These are phyloP conservation scores for Ichneumoninae sp. DNA, from an alignment of 2,888 invertebrate species.

Conservation along the genomic window DNA sequence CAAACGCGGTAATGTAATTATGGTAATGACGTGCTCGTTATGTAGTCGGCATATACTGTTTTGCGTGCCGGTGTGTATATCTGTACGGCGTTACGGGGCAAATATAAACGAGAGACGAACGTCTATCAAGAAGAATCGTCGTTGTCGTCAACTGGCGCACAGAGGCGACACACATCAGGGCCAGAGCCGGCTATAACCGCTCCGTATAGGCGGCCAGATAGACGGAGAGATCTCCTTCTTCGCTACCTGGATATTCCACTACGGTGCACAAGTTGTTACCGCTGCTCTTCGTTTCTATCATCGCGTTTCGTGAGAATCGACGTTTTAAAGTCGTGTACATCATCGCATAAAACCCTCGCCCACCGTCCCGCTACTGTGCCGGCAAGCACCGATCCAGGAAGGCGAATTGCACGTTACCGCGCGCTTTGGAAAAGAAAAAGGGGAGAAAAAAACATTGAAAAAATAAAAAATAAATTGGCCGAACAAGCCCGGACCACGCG, in stretches of 20 bases:
- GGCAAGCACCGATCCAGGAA: slow-evolving; percentile 36
- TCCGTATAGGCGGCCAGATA: not conserved
- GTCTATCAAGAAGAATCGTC: slow-evolving; percentile 59
- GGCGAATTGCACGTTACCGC: slow-evolving; percentile 64
- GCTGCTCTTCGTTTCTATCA: slow-evolving; percentile 58
- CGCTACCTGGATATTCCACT: slow-evolving; percentile 10
- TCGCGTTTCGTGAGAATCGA: slow-evolving; percentile 72
- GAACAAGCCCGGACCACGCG: slow-evolving; percentile 72
- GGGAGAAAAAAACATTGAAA: slow-evolving; percentile 20
- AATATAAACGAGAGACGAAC: slow-evolving; percentile 35
- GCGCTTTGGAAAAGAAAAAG: slow-evolving; percentile 37
- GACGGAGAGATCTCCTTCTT: slow-evolving; percentile 17
- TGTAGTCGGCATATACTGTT: slow-evolving; percentile 50
- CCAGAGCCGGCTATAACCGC: slow-evolving; percentile 16
- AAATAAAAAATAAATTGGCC: slow-evolving; percentile 65
- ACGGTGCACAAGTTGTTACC: slow-evolving; percentile 45
- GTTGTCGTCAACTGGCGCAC: slow-evolving; percentile 51
- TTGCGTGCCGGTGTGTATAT: not conserved
- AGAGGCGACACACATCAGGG: slow-evolving; percentile 56
- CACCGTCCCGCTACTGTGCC: slow-evolving; percentile 11
- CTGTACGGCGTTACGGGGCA: slow-evolving; percentile 20
- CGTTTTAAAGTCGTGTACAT: slow-evolving; percentile 77
- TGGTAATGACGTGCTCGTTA: slow-evolving; percentile 72
- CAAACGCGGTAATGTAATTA: slow-evolving; percentile 72
- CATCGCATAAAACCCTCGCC: slow-evolving; percentile 67